These are phyloP conservation scores for Graptemys geographica DNA, from an alignment of 2,797 vertebrate genomes.

Conservation along the genomic window DNA sequence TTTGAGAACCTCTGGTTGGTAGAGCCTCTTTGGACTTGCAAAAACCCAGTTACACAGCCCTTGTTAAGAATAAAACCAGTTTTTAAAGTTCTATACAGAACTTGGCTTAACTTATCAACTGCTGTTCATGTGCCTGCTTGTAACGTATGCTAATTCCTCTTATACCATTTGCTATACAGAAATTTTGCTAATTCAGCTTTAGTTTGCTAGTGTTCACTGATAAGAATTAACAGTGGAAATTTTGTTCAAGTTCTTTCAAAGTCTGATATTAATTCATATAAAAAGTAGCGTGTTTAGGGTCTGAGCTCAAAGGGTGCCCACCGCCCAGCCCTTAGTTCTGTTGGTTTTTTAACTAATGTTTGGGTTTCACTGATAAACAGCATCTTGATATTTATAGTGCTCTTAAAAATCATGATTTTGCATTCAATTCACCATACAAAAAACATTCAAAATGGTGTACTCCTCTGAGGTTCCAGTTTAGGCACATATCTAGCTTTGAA, in stretches of 20 bases:
- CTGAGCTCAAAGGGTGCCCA: background rate
- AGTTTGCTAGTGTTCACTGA: background rate
- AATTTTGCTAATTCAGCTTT: background rate
- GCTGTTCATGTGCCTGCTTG: background rate
- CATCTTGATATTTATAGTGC: background rate
- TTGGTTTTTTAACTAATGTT: accelerated
- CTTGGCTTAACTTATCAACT: background rate
- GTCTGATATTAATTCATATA: background rate
- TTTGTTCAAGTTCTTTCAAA: background rate
- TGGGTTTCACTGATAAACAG: background rate
- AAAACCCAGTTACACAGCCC: background rate
- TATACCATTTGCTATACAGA: background rate
- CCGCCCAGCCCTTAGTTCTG: background rate
- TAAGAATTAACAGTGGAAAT: too few relatives aligned
- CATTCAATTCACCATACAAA: background rate
- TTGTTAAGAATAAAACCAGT: background rate
- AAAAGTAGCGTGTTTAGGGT: background rate
- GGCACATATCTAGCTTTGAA: background rate
- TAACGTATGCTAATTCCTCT: background rate
- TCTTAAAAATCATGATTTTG: background rate
- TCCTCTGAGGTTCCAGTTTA: background rate
- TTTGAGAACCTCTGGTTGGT: background rate
- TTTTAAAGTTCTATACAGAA: background rate
- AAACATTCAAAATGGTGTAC: background rate
- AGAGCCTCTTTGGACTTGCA: background rate